phyloP scores from a whole-genome alignment of 2,797 vertebrate species.

The Pteronotus mesoamericanus region DNA sequence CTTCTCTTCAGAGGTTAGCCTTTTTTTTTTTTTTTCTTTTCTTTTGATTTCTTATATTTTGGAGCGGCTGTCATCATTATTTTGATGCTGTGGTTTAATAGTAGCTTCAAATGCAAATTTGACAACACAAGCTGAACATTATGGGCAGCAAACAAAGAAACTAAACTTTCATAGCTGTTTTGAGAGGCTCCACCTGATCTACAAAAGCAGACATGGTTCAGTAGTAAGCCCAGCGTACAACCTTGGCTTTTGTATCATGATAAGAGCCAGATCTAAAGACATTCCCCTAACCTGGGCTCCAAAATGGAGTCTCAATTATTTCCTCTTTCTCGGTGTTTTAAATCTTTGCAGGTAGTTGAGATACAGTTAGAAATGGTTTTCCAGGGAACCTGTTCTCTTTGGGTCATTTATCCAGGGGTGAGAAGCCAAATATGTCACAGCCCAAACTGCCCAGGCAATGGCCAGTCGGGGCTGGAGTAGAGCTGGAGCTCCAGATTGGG shows the following conservation, averaged over 20 bases:
- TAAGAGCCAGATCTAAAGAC: neutral
- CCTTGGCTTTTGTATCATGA: neutral
- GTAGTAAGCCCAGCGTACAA: neutral
- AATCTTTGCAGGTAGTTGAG: neutral
- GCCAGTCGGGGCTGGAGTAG: neutral
- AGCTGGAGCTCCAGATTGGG: neutral
- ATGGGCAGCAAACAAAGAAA: slow-evolving; percentile 40
- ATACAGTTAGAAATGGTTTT: neutral
- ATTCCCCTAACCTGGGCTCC: neutral
- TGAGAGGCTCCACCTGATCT: slow-evolving; percentile 1
- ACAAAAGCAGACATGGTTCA: neutral
- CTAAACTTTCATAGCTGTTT: slow-evolving; percentile 23
- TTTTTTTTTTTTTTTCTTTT: neutral
- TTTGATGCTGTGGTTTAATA: slow-evolving; percentile 62
- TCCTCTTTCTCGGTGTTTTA: neutral
- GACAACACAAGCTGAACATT: slow-evolving; percentile 52
- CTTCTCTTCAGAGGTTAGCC: slow-evolving; percentile 50
- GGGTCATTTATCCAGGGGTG: neutral
- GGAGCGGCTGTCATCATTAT: slow-evolving; percentile 44
- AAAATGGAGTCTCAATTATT: neutral
- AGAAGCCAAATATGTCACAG: neutral
- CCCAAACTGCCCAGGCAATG: neutral
- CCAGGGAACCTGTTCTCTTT: neutral
- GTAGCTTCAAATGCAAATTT: slow-evolving; percentile 79
- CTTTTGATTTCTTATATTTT: slow-evolving; percentile 61